Base-by-base conservation (phyloP, 2,113 vertebrate species). In the Rhadina sibilatrix region DNA sequence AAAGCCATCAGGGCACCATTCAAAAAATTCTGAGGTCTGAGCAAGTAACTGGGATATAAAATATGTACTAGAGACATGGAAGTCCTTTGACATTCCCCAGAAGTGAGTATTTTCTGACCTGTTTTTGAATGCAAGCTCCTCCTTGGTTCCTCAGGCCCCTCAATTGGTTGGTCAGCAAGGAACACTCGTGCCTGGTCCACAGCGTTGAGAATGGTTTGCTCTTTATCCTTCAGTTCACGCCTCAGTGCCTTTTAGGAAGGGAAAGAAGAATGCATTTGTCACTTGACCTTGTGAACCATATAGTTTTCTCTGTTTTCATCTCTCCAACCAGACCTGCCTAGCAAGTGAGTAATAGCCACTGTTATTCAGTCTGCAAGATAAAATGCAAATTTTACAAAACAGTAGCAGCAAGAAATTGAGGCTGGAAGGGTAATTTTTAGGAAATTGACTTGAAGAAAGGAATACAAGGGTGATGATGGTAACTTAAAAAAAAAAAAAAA, bases 101-200 rank as follows among this genome's bases (percentile, higher is more conserved):
- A 79, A 60, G 31, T 52, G 11, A 42, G 3, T 52, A 38, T 63
- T 93, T 92, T 83, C 98, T 94, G 80, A 99, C 99, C 99, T 82
- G 98, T 96, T 98, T 99, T 99, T 19, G 98, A 98, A 71, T 99
- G 99, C 37, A 98, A 95, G 89, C 97, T 99, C 94, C 98, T 98
- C 87, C 99, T 98, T 28, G 99, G 99, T 76, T 99, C 99, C 93
- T 99, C 99, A 1, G 99, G 99, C 18, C 98, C 99, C 93, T 99
- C 99, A 59, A 99, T 99, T 37, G 99, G 99, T 81, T 99, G 99
- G 94, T 99, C 99, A 54, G 99, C 99, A 60, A 99, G 98, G 96
- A 99, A 99, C 83, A 98, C 96, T 50, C 98, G 98, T n/a, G 99
- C 99, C 97, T 99, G 99, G 91, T 99, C 99, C 94, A 99, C 97